phyloP scores from a whole-genome alignment of 1,140 invertebrate genomes.

The Cydia strobilella region DNA sequence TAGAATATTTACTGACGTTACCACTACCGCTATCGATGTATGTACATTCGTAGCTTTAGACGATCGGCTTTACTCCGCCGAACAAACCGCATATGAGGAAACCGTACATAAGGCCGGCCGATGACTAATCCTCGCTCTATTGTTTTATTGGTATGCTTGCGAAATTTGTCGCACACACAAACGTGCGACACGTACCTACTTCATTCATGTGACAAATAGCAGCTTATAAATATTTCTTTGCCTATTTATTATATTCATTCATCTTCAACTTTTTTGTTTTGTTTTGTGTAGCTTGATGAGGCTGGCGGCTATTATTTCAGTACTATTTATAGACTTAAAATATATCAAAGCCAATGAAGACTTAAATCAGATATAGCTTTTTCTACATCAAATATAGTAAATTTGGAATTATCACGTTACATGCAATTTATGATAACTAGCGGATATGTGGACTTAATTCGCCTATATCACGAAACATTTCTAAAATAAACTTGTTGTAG shows the following conservation, averaged over 20 bases:
- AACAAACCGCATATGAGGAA: slow-evolving; percentile 3
- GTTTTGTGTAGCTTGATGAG: background rate
- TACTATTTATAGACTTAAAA: no score
- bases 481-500: slow-evolving; percentile 6
- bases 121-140: slow-evolving; percentile 1
- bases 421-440: background rate
- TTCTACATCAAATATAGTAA: background rate
- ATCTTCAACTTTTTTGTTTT: background rate
- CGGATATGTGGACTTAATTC: background rate
- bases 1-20: background rate
- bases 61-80: background rate
- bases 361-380: background rate
- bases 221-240: background rate
- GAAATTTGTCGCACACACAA: slow-evolving; percentile 8
- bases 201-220: background rate
- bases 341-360: background rate
- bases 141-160: slow-evolving; percentile 7
- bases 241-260: background rate
- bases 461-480: background rate
- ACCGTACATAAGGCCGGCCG: slow-evolving; percentile 8
- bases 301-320: background rate
- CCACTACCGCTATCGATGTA: background rate
- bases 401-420: background rate
- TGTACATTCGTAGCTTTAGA: background rate
- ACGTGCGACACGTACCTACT: background rate